Percentiles rank a stretch among this genome's conserved stretches.
Conservation (phyloP, 2,113 vertebrate species). For the Nesoenas mayeri region DNA sequence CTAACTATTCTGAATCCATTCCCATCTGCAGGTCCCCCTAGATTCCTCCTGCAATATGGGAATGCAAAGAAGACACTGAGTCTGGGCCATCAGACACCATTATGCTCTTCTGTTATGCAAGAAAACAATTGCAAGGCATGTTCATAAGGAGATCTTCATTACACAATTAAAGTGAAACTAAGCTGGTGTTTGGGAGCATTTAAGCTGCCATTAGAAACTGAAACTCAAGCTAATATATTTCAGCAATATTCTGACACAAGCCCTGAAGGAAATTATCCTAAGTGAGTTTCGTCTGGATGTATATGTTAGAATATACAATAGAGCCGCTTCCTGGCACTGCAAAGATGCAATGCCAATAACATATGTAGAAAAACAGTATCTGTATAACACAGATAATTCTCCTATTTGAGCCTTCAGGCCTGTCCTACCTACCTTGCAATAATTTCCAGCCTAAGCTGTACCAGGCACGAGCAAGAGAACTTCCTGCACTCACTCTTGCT, state of each 20-base stretch:
- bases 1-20: not conserved
- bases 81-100: not conserved
- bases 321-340: not conserved
- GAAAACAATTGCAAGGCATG: conserved; percentile 9
- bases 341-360: not conserved
- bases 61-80: not conserved
- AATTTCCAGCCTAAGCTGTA: not conserved
- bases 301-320: not conserved
- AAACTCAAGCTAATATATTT: not conserved
- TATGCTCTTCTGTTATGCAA: conserved; percentile 6
- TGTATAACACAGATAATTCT: not conserved
- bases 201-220: conserved; percentile 13
- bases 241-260: not conserved
- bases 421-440: not conserved
- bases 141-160: not conserved
- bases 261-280: not conserved
- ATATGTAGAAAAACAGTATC: not conserved
- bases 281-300: not conserved
- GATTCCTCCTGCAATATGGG: not conserved
- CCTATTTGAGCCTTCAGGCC: not conserved
- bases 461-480: not conserved
- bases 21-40: not conserved
- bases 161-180: conserved; percentile 25
- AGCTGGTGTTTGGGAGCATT: not conserved
- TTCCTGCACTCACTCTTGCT: not conserved